These are phyloP conservation scores for Nezara viridula DNA, from an alignment of 2,888 invertebrate genomes.

Conservation along the genomic window DNA sequence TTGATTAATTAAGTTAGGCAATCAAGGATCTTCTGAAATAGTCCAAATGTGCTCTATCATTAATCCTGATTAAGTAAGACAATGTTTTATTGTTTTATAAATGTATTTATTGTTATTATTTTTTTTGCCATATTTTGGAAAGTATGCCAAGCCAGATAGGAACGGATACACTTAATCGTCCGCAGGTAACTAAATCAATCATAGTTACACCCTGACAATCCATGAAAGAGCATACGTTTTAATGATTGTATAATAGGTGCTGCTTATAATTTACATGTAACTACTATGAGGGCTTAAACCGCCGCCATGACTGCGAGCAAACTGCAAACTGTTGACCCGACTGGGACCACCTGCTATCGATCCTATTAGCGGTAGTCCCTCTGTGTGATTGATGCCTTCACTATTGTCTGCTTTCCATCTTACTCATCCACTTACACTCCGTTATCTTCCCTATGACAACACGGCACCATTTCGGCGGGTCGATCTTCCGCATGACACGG, in stretches of 20 bases:
- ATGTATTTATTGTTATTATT: neutral
- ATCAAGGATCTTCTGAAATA: neutral
- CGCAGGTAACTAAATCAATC: no score
- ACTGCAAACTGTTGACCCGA: slow-evolving; percentile 2
- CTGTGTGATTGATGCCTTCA: neutral
- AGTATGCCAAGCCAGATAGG: neutral
- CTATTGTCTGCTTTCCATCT: slow-evolving; percentile 1
- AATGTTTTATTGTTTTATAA: neutral
- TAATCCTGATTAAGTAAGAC: neutral
- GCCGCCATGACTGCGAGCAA: neutral
- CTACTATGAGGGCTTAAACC: neutral
- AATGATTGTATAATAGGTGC: neutral
- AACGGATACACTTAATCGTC: no score
- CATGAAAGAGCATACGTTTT: neutral
- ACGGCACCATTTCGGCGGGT: neutral
- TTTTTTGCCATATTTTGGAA: neutral
- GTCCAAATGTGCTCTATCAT: neutral
- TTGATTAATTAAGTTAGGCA: neutral
- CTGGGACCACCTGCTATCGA: slow-evolving; percentile 5
- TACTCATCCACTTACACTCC: neutral
- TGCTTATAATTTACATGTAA: neutral
- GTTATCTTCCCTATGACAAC: slow-evolving; percentile 20
- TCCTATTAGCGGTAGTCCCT: neutral
- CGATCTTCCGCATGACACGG: neutral
- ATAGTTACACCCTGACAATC: neutral